Base-by-base conservation (phyloP, 2,797 vertebrate species). In the Ctenochaetus hawaiiensis region DNA sequence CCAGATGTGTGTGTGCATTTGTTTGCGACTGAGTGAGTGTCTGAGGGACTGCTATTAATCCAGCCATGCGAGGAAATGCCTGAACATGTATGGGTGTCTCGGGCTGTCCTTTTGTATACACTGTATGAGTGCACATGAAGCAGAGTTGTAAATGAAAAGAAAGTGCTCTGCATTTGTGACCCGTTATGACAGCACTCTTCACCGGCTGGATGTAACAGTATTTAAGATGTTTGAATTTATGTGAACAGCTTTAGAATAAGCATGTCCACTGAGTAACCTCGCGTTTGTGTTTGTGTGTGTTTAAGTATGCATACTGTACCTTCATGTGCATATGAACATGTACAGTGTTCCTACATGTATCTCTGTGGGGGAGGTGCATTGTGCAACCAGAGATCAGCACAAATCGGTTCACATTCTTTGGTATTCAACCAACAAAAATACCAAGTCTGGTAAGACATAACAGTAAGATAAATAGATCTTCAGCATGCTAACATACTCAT, bases 21-120 rank as follows among this genome's bases (percentile, higher is more conserved):
- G 65, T 82, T 54, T 51, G 62, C 56, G 44, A 75, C 52, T 77
- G 76, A 77, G 70, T 53, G 66, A 73, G 89, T 86, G 79, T 84
- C 66, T 75, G 62, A 74, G 48, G 49, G 75, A 75, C 76, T 63
- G 60, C 59, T 10, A 81, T 87, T 89, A 88, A 88, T 87, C 78
- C 85, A 90, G 66, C 68, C 87, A 87, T 84, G 88, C 75, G 64
- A 81, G 74, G 61, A 79, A 87, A 88, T 72, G 67, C 67, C 64
- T 79, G 60, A 78, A 71, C 77, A 78, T 85, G 76, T 63, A 60
- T 48, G 65, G 45, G 64, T 48, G 60, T 82, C 65, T 85, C 47
- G 6, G 68, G 58, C 67, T 75, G 60, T 78, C 51, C 39, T 74
- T 85, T 82, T 84, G 67, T 75, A 56, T 71, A 22, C 44, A 5